phyloP scores from a whole-genome alignment of 2,113 vertebrate genomes.

The Thinocorus orbignyianus region DNA sequence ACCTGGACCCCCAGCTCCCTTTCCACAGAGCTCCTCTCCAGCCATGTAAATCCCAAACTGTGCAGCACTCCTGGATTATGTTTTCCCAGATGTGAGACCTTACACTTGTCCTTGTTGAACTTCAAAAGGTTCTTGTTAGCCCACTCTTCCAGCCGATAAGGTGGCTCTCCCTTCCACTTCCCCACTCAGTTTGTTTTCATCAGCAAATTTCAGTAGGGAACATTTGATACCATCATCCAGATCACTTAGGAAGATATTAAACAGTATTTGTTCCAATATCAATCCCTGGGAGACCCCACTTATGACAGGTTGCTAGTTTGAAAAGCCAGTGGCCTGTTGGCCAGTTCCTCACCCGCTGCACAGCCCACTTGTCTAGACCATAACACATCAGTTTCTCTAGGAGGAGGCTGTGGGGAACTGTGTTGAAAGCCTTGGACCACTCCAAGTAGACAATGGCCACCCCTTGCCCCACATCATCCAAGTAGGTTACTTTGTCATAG shows the following conservation, averaged over 20 bases:
- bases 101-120: not conserved
- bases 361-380: not conserved
- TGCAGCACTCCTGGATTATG: not conserved
- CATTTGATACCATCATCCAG: not conserved
- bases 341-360: not conserved
- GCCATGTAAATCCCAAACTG: not conserved
- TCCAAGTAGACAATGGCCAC: not conserved
- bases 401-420: not conserved
- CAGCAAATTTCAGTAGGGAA: not conserved
- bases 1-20: not conserved
- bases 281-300: not conserved
- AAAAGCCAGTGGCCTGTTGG: not conserved
- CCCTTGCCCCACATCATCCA: not conserved
- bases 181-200: not conserved
- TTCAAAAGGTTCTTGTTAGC: not conserved
- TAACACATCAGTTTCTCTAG: not conserved
- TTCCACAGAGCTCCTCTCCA: not conserved
- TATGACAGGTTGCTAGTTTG: not conserved
- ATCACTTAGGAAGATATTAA: not conserved
- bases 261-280: not conserved
- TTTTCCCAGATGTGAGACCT: not conserved
- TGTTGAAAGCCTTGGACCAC: not conserved
- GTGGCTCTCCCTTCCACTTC: not conserved
- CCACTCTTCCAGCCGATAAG: not conserved
- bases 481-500: not conserved